Conservation (phyloP, 2,113 vertebrate species). For the Dasyurus viverrinus region DNA sequence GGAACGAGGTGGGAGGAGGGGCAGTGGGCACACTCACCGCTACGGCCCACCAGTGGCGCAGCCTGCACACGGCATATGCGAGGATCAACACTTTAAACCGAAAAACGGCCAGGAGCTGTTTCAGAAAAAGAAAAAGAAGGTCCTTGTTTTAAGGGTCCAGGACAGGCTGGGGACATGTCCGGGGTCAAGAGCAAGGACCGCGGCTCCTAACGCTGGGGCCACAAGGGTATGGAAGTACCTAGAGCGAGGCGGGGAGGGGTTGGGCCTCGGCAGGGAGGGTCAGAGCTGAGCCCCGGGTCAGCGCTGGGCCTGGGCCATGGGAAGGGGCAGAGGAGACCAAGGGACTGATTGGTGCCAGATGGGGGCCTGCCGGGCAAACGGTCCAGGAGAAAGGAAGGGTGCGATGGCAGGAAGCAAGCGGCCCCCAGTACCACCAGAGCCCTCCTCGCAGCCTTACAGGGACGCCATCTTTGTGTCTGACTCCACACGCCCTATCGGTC, state of each 20-base stretch:
- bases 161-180: too few species aligned
- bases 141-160: neutral
- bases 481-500: neutral
- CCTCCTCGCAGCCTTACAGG: neutral
- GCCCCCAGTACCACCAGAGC: too few species aligned
- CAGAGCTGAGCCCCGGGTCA: neutral
- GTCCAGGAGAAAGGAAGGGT: neutral
- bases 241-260: neutral
- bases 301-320: neutral
- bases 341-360: too few species aligned
- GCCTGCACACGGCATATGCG: slow-evolving; percentile 94
- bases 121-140: slow-evolving; percentile 16
- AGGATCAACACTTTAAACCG: slow-evolving; percentile 94
- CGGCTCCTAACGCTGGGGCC: neutral
- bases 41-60: slow-evolving; percentile 97
- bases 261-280: neutral
- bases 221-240: too few species aligned
- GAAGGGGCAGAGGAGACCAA: neutral
- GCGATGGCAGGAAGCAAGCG: neutral
- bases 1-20: fast-evolving
- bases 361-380: too few species aligned
- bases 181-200: too few species aligned
- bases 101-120: slow-evolving; percentile 94
- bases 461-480: neutral
- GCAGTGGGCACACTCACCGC: slow-evolving; percentile 87